A percentile compares a stretch with the other conserved stretches of the same genome.
phyloP scores from a whole-genome alignment of 2,113 vertebrate species.

The Amblyornis subalaris region DNA sequence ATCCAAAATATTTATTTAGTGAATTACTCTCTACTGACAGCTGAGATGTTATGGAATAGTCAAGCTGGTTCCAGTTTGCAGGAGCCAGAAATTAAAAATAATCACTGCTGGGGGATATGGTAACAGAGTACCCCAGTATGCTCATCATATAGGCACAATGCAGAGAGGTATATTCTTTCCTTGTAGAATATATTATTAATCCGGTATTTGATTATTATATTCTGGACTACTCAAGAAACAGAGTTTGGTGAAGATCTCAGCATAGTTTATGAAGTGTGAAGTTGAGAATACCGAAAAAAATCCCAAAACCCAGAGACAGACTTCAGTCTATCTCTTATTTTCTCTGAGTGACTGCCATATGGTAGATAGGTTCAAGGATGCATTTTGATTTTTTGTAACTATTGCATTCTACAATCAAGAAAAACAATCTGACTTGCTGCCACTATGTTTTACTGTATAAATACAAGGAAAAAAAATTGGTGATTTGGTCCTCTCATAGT shows the following conservation, averaged over 20 bases:
- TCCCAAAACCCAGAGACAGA: not conserved
- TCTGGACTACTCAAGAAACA: not conserved
- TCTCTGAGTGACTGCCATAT: not conserved
- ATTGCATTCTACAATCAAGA: not conserved
- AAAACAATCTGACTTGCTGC: not conserved
- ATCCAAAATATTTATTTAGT: not conserved
- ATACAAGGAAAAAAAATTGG: not conserved
- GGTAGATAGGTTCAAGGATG: not conserved
- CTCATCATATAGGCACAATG: not conserved
- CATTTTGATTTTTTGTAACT: not conserved
- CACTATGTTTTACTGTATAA: not conserved
- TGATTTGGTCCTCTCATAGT: not conserved
- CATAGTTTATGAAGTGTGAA: not conserved
- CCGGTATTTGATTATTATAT: not conserved
- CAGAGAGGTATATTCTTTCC: not conserved
- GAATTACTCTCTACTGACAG: not conserved
- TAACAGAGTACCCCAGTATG: not conserved
- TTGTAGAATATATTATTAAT: not conserved
- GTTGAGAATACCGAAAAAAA: not conserved
- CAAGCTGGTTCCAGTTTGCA: not conserved
- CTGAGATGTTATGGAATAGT: not conserved
- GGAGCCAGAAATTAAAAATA: not conserved
- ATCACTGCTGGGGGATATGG: not conserved
- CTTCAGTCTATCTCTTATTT: not conserved
- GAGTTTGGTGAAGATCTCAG: not conserved